phyloP scores from a whole-genome alignment of 2,888 invertebrate genomes.

The Synanthedon myopaeformis region DNA sequence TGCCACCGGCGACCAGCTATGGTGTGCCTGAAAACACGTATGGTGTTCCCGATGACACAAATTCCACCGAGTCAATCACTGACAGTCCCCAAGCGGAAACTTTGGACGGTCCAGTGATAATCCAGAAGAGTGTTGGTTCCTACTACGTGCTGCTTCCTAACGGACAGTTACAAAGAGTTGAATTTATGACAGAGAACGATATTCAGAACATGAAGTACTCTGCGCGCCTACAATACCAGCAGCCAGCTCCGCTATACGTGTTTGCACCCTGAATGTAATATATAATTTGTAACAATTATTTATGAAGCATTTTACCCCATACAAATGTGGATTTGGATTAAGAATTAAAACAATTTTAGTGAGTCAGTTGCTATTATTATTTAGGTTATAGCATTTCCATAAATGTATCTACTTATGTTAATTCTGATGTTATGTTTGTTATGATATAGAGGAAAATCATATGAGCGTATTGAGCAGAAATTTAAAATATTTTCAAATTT shows the following conservation, averaged over 20 bases:
- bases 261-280: slow-evolving; percentile 26
- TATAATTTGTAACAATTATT: neutral
- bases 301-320: too few relatives aligned
- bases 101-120: slow-evolving; percentile 47
- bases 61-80: slow-evolving; percentile 21
- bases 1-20: slow-evolving; percentile 33
- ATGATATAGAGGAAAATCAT: too few relatives aligned
- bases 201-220: slow-evolving; percentile 71
- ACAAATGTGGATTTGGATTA: too few relatives aligned
- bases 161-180: slow-evolving; percentile 72
- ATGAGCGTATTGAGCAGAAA: too few relatives aligned
- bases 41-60: slow-evolving; percentile 34
- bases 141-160: slow-evolving; percentile 75
- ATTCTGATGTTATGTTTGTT: too few relatives aligned
- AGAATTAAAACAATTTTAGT: too few relatives aligned
- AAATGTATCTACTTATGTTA: too few relatives aligned
- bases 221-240: slow-evolving; percentile 67
- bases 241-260: slow-evolving; percentile 40
- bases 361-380: too few relatives aligned
- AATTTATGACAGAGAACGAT: slow-evolving; percentile 64
- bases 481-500: too few relatives aligned
- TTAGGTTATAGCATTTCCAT: too few relatives aligned
- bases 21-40: slow-evolving; percentile 39
- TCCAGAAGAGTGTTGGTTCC: slow-evolving; percentile 64
- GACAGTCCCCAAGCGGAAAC: slow-evolving; percentile 47